Evolutionary conservation across 2,797 vertebrate genomes (phyloP).

Genomic region (Hapalemur alaotrensis): DNA sequence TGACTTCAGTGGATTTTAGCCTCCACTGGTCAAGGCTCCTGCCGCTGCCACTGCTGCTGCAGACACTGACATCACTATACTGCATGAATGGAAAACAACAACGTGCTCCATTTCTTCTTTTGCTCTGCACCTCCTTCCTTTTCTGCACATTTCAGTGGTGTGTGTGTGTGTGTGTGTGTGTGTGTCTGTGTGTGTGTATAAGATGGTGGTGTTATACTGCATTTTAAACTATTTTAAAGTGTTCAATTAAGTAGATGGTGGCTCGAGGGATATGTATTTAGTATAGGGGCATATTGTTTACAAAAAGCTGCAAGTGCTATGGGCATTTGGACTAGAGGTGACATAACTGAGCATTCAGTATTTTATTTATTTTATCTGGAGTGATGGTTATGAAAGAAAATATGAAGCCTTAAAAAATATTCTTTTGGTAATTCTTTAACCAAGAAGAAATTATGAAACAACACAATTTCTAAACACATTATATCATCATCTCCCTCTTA

Average conservation of each 20-base stretch:
- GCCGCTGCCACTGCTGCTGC: conserved; percentile 75
- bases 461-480: conserved; percentile 31
- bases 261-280: conserved; percentile 23
- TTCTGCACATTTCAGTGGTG: not conserved
- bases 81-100: conserved; percentile 81
- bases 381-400: conserved; percentile 41
- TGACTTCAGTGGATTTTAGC: conserved; percentile 69
- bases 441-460: conserved; percentile 30
- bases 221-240: conserved; percentile 27
- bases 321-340: conserved; percentile 51
- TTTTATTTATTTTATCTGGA: conserved; percentile 42
- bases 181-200: not conserved
- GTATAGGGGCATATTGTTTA: conserved; percentile 60
- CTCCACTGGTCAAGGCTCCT: conserved; percentile 78
- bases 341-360: conserved; percentile 49
- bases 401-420: conserved; percentile 20
- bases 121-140: conserved; percentile 56
- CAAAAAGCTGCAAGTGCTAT: conserved; percentile 33
- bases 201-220: conserved; percentile 17
- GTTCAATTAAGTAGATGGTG: conserved; percentile 12
- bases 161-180: not conserved
- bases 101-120: conserved; percentile 72
- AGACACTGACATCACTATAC: conserved; percentile 84
- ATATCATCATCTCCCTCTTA: conserved; percentile 31
- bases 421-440: conserved; percentile 49